Percentiles rank a stretch among this genome's conserved stretches.
Conservation (phyloP, 2,888 invertebrate genomes). For the Cheiracanthium punctorium region DNA sequence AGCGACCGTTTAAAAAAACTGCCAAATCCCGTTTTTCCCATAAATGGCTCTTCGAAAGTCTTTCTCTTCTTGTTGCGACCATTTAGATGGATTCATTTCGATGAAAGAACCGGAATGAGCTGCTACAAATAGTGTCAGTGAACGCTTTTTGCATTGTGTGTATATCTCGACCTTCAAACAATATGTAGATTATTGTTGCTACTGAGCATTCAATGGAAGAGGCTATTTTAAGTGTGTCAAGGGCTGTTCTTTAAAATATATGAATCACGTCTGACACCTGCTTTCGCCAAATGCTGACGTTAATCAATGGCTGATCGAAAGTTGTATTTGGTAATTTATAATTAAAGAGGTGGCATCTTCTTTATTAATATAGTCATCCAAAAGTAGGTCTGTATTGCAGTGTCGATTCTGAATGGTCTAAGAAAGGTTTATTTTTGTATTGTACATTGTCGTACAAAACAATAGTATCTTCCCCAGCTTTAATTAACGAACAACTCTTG, state of each 20-base stretch:
- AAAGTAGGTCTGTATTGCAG: too few relatives aligned
- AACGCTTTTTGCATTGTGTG: conserved; percentile 9
- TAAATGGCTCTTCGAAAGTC: too few relatives aligned
- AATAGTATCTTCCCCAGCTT: too few relatives aligned
- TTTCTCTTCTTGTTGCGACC: background rate
- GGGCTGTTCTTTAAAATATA: background rate
- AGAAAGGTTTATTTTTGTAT: too few relatives aligned
- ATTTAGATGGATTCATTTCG: background rate
- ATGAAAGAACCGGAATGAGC: background rate
- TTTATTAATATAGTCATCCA: too few relatives aligned
- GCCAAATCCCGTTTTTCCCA: background rate
- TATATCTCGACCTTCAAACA: conserved; percentile 1
- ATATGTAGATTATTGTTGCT: background rate
- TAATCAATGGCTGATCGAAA: too few relatives aligned
- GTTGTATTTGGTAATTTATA: too few relatives aligned
- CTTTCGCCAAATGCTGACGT: background rate
- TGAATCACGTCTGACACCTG: background rate
- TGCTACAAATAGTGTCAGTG: conserved; percentile 24
- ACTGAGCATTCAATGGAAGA: conserved; percentile 1
- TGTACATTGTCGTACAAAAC: too few relatives aligned
- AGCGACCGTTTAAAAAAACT: background rate
- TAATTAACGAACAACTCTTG: too few relatives aligned
- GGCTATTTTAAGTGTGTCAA: conserved; percentile 46
- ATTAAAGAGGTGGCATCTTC: too few relatives aligned
- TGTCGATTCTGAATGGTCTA: too few relatives aligned